Evolutionary conservation across 2,888 invertebrate species (phyloP).

Genomic region (Parascotia fuliginaria): DNA sequence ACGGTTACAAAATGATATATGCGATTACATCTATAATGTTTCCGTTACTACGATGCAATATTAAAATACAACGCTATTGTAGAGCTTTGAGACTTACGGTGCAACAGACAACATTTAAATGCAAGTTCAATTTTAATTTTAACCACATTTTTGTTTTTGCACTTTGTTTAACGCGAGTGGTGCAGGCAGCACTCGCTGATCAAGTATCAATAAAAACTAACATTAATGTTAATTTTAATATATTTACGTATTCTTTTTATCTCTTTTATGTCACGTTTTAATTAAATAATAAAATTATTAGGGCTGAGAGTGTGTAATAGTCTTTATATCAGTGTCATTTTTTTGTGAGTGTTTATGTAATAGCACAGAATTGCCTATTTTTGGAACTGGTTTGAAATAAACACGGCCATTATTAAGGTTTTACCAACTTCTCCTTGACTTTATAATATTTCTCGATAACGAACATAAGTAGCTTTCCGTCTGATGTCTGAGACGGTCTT

Average conservation of each 20-base stretch:
- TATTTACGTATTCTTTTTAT: no score
- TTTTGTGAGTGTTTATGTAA: conserved; percentile 52
- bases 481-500: not conserved
- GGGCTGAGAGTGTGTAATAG: conserved; percentile 28
- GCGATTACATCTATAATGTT: conserved; percentile 2
- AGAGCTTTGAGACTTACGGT: no score
- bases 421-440: conserved; percentile 14
- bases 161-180: no score
- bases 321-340: conserved; percentile 48
- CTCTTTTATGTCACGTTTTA: no score
- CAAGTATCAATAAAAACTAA: no score
- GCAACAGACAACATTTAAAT: not conserved
- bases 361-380: conserved; percentile 44
- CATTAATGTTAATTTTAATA: no score
- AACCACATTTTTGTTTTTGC: no score
- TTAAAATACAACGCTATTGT: no score
- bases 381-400: conserved; percentile 41
- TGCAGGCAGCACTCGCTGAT: no score
- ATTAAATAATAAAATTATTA: no score
- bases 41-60: conserved; percentile 5
- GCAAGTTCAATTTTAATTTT: not conserved
- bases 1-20: conserved; percentile 12
- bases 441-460: conserved; percentile 14
- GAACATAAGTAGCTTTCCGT: conserved; percentile 15
- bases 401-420: conserved; percentile 31